These are phyloP conservation scores for Platichthys stellatus DNA, from an alignment of 2,113 vertebrate species.

Conservation along the genomic window DNA sequence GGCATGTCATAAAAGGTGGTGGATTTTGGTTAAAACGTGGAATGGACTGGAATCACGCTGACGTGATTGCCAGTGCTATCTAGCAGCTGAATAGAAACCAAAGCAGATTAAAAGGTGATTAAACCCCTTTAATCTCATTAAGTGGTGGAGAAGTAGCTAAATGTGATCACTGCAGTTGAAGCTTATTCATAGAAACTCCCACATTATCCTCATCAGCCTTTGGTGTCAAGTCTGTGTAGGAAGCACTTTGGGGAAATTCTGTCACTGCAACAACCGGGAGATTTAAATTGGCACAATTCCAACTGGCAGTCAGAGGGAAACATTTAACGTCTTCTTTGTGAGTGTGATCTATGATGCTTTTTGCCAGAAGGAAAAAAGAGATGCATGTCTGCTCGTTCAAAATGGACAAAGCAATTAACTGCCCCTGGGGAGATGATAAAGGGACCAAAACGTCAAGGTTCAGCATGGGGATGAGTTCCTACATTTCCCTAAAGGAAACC, in stretches of 20 bases:
- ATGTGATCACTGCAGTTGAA: slow-evolving; percentile 40
- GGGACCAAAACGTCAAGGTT: no score
- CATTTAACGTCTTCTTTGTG: background rate
- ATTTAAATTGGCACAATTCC: slow-evolving; percentile 4
- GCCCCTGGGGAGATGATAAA: no score
- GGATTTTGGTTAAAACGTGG: slow-evolving; percentile 25
- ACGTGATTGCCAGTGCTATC: slow-evolving; percentile 30
- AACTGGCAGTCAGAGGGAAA: background rate
- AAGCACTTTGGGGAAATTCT: slow-evolving; percentile 28
- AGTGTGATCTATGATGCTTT: background rate
- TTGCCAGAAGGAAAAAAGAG: background rate
- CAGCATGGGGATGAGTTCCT: no score
- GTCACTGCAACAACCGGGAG: slow-evolving; percentile 20
- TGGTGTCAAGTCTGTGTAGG: slow-evolving; percentile 22
- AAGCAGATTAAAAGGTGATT: slow-evolving; percentile 63
- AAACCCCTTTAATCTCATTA: slow-evolving; percentile 63
- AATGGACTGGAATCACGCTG: slow-evolving; percentile 11
- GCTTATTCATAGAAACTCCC: slow-evolving; percentile 43
- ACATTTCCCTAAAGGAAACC: no score
- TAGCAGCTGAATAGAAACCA: slow-evolving; percentile 21
- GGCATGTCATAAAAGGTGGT: slow-evolving; percentile 24
- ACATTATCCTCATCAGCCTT: slow-evolving; percentile 29
- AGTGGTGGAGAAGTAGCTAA: slow-evolving; percentile 48
- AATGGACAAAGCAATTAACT: background rate
- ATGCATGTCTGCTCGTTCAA: background rate